Evolutionary conservation across 2,888 invertebrate genomes (phyloP).

Genomic region (Netelia inedita): DNA sequence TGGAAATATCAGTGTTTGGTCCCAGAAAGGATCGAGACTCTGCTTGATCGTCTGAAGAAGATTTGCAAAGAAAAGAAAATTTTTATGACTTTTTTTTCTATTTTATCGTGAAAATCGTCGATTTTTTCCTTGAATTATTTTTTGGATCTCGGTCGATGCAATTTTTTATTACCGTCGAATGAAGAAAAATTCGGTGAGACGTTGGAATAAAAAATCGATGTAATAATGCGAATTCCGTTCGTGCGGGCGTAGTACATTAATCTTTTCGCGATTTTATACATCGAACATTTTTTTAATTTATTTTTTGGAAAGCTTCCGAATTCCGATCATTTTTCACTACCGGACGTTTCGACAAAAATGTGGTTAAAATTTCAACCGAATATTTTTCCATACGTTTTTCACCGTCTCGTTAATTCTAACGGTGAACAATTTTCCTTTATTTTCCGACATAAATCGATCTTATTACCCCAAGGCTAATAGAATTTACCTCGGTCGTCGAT

Average conservation of each 20-base stretch:
- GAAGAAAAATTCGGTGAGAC: constrained; percentile 54
- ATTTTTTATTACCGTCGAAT: neutral
- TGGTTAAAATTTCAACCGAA: neutral
- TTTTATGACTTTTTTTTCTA: neutral
- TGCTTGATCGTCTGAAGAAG: constrained; percentile 81
- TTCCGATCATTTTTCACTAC: constrained; percentile 21
- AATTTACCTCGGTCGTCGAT: constrained; percentile 83
- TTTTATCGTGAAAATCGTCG: neutral
- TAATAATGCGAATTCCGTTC: constrained; percentile 18
- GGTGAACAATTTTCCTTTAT: neutral
- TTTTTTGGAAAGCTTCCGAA: neutral
- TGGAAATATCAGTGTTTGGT: constrained; percentile 86
- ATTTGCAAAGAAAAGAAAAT: constrained; percentile 42
- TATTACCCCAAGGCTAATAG: constrained; percentile 36
- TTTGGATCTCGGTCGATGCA: neutral
- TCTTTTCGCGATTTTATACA: neutral
- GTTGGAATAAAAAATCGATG: constrained; percentile 37
- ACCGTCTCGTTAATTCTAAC: constrained; percentile 14
- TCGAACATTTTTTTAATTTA: neutral
- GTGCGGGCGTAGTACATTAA: constrained; percentile 16
- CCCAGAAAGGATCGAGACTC: constrained; percentile 88
- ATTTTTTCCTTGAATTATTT: no score
- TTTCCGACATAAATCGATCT: constrained; percentile 5
- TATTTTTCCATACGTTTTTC: no score
- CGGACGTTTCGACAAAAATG: constrained; percentile 16